Conservation (phyloP, 2,113 vertebrate species). For the Anoura caudifer region DNA sequence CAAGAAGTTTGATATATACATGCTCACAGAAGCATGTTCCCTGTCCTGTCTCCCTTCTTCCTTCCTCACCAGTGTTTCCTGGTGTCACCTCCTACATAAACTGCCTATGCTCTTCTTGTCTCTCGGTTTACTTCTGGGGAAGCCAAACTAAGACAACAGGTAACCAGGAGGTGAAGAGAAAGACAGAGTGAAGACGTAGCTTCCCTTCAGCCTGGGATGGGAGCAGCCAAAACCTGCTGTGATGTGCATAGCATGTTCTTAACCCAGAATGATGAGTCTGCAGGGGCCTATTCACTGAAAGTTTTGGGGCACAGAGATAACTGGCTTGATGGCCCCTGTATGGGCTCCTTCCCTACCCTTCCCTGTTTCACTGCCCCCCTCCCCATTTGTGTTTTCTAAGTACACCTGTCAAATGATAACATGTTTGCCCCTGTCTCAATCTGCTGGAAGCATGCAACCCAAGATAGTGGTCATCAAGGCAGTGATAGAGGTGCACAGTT, state of each 20-base stretch:
- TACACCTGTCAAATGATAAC: neutral
- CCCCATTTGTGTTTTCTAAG: neutral
- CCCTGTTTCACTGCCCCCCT: accelerated
- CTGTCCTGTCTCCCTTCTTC: neutral
- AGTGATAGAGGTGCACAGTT: neutral
- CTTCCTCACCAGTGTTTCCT: no score
- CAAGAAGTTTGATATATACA: neutral
- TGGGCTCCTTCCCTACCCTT: neutral
- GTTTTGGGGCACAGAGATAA: neutral
- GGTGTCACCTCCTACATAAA: neutral
- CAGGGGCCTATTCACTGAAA: neutral
- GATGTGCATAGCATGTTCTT: neutral
- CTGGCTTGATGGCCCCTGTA: neutral
- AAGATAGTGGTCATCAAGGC: neutral
- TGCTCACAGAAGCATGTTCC: no score
- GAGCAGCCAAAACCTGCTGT: neutral
- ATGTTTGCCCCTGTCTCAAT: neutral
- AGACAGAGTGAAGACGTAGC: neutral
- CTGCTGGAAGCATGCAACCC: neutral
- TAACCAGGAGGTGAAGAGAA: neutral
- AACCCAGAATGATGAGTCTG: neutral
- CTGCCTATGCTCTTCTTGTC: neutral
- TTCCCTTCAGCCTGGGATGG: neutral
- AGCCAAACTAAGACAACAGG: neutral
- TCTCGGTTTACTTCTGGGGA: neutral